Conservation (phyloP, 2,113 vertebrate genomes). For the Trichechus manatus region DNA sequence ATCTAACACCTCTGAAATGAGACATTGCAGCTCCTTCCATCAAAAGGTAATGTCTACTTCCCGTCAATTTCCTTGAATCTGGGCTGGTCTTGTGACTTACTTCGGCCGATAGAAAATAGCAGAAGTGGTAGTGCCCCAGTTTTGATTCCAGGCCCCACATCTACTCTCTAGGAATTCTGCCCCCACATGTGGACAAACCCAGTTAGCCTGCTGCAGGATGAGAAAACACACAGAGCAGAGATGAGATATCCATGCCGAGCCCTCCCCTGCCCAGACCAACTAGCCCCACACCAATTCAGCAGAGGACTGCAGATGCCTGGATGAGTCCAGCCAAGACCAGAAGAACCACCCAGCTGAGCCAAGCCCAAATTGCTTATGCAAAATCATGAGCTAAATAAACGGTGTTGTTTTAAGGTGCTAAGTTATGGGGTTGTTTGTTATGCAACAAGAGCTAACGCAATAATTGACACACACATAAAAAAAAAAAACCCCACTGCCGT, state of each 20-base stretch:
- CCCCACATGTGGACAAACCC: neutral
- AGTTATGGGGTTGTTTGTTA: neutral
- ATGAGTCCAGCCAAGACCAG: no score
- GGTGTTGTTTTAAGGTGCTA: neutral
- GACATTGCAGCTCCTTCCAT: neutral
- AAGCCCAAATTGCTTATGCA: neutral
- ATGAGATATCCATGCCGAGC: neutral
- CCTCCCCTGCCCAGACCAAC: neutral
- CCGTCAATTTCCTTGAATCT: no score
- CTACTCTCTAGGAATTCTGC: neutral
- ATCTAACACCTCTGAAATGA: neutral
- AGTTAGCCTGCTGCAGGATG: neutral
- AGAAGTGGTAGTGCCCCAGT: neutral
- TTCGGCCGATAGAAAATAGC: no score
- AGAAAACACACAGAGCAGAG: neutral
- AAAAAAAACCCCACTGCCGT: no score
- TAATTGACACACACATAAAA: no score
- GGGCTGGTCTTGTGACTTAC: no score
- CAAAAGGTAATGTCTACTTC: neutral
- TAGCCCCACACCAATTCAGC: fast-evolving
- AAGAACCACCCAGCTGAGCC: neutral
- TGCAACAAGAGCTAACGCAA: fast-evolving
- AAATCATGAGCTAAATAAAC: no score
- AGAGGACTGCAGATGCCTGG: neutral
- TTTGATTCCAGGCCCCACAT: neutral